A percentile compares a stretch with the other conserved stretches of the same genome.
These are phyloP conservation scores for Epinephelus malabaricus DNA, from an alignment of 2,797 vertebrate genomes.

Conservation along the genomic window DNA sequence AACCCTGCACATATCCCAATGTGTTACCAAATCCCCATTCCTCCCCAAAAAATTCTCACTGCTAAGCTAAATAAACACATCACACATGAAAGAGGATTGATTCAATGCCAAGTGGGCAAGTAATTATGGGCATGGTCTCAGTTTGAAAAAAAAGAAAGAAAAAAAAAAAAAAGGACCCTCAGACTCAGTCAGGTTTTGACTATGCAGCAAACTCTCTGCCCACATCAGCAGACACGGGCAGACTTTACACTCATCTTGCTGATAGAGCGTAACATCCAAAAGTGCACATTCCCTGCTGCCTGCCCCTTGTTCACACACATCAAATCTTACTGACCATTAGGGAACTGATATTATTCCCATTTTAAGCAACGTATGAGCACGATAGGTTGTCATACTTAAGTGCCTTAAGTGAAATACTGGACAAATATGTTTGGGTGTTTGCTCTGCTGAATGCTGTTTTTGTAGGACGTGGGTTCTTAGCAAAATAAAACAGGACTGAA, in stretches of 20 bases:
- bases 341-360: constrained; percentile 28
- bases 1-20: constrained; percentile 69
- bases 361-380: constrained; percentile 31
- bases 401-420: constrained; percentile 24
- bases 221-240: constrained; percentile 78
- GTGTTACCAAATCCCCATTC: constrained; percentile 69
- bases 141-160: constrained; percentile 31
- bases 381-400: constrained; percentile 24
- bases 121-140: constrained; percentile 76
- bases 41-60: constrained; percentile 55
- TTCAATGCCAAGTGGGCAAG: constrained; percentile 74
- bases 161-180: constrained; percentile 57
- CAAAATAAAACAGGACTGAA: constrained; percentile 36
- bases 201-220: constrained; percentile 76
- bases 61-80: constrained; percentile 80
- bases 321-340: constrained; percentile 48
- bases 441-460: constrained; percentile 23
- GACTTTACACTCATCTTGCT: constrained; percentile 79
- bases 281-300: constrained; percentile 62
- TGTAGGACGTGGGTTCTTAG: constrained; percentile 16
- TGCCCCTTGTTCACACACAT: constrained; percentile 43
- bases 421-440: constrained; percentile 19
- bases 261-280: constrained; percentile 76
- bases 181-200: constrained; percentile 74
- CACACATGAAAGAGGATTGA: constrained; percentile 78